Evolutionary conservation across 2,797 vertebrate species (phyloP).

Genomic region (Steatocranus sp.): DNA sequence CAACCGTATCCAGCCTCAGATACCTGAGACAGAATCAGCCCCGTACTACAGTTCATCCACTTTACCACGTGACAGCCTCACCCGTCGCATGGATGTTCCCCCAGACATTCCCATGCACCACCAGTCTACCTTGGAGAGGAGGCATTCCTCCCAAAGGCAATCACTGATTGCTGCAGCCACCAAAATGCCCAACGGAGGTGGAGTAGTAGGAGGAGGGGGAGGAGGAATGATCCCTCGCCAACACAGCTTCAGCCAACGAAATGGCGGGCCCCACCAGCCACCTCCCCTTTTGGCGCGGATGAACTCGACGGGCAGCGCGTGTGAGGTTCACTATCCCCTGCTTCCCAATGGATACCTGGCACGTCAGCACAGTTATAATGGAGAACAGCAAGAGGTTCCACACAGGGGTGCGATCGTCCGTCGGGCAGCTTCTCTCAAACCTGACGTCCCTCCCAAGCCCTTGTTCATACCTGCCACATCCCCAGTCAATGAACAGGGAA

Average conservation of each 20-base stretch:
- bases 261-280: constrained; percentile 68
- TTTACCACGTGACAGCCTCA: constrained; percentile 81
- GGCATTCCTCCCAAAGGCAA: constrained; percentile 79
- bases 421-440: constrained; percentile 80
- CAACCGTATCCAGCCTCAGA: constrained; percentile 80
- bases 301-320: constrained; percentile 79
- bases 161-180: constrained; percentile 75
- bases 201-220: constrained; percentile 22
- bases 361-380: constrained; percentile 80
- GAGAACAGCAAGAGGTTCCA: constrained; percentile 72
- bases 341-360: constrained; percentile 78
- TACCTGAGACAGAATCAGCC: constrained; percentile 77
- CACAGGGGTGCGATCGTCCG: constrained; percentile 80
- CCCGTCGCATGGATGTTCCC: constrained; percentile 85
- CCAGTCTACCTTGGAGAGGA: constrained; percentile 77
- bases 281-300: constrained; percentile 83
- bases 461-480: constrained; percentile 80
- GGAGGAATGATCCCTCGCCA: constrained; percentile 76
- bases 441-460: constrained; percentile 77
- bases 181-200: constrained; percentile 71
- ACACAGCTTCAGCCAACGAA: constrained; percentile 80
- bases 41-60: constrained; percentile 83
- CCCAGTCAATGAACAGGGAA: constrained; percentile 75
- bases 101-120: constrained; percentile 78
- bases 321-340: constrained; percentile 79